These are phyloP conservation scores for Zygothrica quintamaculata DNA, from an alignment of 2,888 invertebrate genomes.

Conservation along the genomic window DNA sequence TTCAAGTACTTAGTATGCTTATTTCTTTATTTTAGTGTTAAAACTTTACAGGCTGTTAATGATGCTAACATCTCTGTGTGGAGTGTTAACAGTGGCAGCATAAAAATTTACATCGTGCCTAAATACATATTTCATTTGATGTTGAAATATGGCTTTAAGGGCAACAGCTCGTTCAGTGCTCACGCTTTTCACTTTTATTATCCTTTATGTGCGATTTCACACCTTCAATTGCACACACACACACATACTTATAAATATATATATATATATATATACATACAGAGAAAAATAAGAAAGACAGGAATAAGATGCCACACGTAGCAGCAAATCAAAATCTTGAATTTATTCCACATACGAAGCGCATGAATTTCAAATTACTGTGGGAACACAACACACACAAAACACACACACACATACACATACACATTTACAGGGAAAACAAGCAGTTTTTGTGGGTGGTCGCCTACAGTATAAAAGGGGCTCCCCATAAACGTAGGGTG, in stretches of 20 bases:
- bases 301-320: slow-evolving; percentile 68
- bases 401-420: slow-evolving; percentile 18
- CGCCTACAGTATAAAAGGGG: not conserved
- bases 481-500: slow-evolving; percentile 5
- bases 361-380: slow-evolving; percentile 82
- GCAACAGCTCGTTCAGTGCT: slow-evolving; percentile 23
- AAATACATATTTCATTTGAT: not conserved
- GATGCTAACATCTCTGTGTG: too few relatives aligned
- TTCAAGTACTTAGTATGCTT: too few relatives aligned
- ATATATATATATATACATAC: not conserved
- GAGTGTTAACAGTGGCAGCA: not conserved
- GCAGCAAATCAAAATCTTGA: slow-evolving; percentile 78
- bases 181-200: slow-evolving; percentile 74
- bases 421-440: slow-evolving; percentile 22
- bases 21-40: too few relatives aligned
- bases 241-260: slow-evolving; percentile 2
- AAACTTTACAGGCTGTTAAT: too few relatives aligned
- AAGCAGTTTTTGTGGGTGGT: slow-evolving; percentile 18
- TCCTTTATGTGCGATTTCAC: slow-evolving; percentile 77
- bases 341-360: slow-evolving; percentile 82
- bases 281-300: not conserved
- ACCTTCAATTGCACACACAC: slow-evolving; percentile 66
- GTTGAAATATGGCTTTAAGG: slow-evolving; percentile 22
- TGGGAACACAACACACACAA: slow-evolving; percentile 62
- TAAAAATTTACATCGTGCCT: not conserved